phyloP scores from a whole-genome alignment of 1,140 invertebrate genomes.

The Ceratitis capitata region DNA sequence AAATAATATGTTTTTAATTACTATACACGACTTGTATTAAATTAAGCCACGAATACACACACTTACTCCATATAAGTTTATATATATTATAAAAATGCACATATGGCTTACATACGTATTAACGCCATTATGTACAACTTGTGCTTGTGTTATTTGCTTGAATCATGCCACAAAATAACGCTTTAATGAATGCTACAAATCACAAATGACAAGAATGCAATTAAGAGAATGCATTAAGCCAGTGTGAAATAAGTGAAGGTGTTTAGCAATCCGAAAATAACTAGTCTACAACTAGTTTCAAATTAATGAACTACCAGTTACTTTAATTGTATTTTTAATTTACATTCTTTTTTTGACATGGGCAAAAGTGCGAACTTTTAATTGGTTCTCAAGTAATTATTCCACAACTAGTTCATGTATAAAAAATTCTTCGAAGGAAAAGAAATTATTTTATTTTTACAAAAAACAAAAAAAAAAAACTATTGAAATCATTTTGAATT shows the following conservation, averaged over 20 bases:
- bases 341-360: too few relatives aligned
- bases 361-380: too few relatives aligned
- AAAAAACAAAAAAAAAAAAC: too few relatives aligned
- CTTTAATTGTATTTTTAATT: too few relatives aligned
- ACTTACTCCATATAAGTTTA: neutral
- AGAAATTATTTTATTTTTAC: too few relatives aligned
- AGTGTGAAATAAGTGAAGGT: neutral
- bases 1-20: conserved; percentile 5
- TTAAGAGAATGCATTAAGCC: neutral
- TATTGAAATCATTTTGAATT: too few relatives aligned
- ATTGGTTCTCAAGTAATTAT: too few relatives aligned
- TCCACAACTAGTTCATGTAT: too few relatives aligned
- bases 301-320: too few relatives aligned
- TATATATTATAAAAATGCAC: neutral
- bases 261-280: too few relatives aligned
- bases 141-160: neutral
- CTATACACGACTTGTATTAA: neutral
- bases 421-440: too few relatives aligned
- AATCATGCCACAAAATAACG: neutral
- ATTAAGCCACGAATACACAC: neutral
- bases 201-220: neutral
- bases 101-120: neutral
- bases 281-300: too few relatives aligned
- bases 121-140: neutral
- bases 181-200: neutral